Evolutionary conservation across 2,113 vertebrate genomes (phyloP).

Genomic region (Tragelaphus scriptus): DNA sequence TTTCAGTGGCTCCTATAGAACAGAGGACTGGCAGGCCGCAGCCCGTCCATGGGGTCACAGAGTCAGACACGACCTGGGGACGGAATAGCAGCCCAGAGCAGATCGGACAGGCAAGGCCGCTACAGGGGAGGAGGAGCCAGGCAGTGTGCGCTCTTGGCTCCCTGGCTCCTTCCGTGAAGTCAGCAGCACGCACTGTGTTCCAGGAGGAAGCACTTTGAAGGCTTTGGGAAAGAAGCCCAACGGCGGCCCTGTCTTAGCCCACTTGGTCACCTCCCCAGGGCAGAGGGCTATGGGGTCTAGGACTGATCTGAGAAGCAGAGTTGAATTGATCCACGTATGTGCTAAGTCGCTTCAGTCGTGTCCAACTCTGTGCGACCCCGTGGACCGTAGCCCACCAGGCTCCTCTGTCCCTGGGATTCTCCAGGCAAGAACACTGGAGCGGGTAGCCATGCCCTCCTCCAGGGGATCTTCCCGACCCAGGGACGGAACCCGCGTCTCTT

Average conservation of each 20-base stretch:
- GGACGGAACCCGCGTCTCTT: not conserved
- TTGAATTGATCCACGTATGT: accelerated
- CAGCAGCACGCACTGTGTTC: not conserved
- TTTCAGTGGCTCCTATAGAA: not conserved
- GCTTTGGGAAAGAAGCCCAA: not conserved
- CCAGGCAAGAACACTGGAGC: not conserved
- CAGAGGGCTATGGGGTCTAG: not conserved
- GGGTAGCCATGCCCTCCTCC: not conserved
- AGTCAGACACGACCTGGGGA: not conserved
- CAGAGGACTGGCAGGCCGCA: not conserved
- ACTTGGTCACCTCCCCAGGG: not conserved
- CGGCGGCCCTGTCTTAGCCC: accelerated
- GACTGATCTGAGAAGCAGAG: not conserved
- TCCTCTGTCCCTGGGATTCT: not conserved
- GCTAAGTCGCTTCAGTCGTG: not conserved
- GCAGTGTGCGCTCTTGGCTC: accelerated
- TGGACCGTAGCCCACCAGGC: not conserved
- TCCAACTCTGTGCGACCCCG: not conserved
- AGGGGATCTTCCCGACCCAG: not conserved
- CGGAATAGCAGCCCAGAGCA: not conserved
- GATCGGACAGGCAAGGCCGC: accelerated
- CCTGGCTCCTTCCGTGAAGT: not conserved
- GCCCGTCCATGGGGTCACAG: not conserved
- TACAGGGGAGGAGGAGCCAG: not conserved
- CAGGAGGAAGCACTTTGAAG: not conserved